These are phyloP conservation scores for Astur gentilis DNA, from an alignment of 2,113 vertebrate genomes.

Conservation along the genomic window DNA sequence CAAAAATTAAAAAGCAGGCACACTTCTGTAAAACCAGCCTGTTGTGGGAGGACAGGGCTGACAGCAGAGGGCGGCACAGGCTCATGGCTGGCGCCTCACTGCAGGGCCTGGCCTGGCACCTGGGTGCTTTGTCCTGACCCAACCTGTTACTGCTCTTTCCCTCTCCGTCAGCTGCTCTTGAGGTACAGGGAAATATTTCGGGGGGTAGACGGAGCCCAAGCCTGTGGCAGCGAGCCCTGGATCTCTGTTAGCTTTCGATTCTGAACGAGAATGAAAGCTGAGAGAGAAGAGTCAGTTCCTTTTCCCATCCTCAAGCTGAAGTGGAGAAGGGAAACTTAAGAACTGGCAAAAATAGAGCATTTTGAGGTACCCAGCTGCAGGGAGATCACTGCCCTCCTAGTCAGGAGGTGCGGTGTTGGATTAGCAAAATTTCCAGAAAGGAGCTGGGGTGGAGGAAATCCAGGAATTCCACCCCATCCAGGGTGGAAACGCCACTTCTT, in stretches of 20 bases:
- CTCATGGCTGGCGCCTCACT: accelerated
- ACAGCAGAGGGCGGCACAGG: conserved; percentile 38
- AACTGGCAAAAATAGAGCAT: background rate
- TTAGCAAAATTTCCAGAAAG: background rate
- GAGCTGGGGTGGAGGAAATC: background rate
- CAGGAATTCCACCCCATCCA: background rate
- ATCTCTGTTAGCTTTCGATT: background rate
- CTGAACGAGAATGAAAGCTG: background rate
- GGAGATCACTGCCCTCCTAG: background rate
- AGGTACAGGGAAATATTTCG: background rate
- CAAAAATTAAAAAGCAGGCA: background rate
- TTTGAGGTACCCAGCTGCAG: background rate
- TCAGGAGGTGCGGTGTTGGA: background rate
- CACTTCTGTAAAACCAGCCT: background rate
- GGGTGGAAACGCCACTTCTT: background rate
- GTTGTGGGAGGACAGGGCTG: background rate
- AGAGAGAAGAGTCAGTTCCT: conserved; percentile 16
- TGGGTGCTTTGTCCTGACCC: background rate
- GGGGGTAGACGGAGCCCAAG: background rate
- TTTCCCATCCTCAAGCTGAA: background rate
- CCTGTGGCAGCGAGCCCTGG: background rate
- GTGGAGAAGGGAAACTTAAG: background rate
- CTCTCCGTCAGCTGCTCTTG: background rate
- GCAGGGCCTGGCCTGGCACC: background rate
- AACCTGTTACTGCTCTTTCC: background rate